A percentile compares a stretch with the other conserved stretches of the same genome.
Evolutionary conservation across 2,888 invertebrate species (phyloP).

Genomic region (Muschampia plurimacula): DNA sequence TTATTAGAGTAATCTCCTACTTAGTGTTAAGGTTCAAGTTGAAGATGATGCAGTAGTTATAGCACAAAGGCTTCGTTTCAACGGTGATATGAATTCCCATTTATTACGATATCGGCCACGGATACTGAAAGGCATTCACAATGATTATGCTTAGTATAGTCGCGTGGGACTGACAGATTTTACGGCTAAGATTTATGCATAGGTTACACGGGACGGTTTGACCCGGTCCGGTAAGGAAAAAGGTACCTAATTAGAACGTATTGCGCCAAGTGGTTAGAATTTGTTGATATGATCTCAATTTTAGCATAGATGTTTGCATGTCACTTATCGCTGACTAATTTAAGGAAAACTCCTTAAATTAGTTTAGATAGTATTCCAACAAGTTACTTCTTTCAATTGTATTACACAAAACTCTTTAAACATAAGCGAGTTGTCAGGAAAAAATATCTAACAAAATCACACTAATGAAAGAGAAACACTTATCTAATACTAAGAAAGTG

Average conservation of each 20-base stretch:
- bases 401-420: too few relatives aligned
- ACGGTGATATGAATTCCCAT: conserved; percentile 44
- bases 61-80: conserved; percentile 51
- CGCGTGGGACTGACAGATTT: conserved; percentile 35
- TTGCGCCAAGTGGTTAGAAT: neutral
- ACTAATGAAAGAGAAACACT: too few relatives aligned
- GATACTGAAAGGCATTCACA: conserved; percentile 32
- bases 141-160: conserved; percentile 34
- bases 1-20: conserved; percentile 91
- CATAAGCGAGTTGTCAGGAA: too few relatives aligned
- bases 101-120: conserved; percentile 24
- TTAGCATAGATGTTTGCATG: neutral
- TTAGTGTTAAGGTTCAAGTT: conserved; percentile 93
- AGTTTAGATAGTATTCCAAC: neutral
- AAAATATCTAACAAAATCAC: too few relatives aligned
- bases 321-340: neutral
- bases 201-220: neutral
- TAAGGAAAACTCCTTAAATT: neutral
- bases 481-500: too few relatives aligned
- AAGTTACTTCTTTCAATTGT: neutral
- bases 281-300: neutral
- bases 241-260: neutral
- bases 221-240: neutral
- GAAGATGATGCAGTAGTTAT: conserved; percentile 81
- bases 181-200: neutral